A percentile compares a stretch with the other conserved stretches of the same genome.
phyloP scores from a whole-genome alignment of 2,797 vertebrate genomes.

The Protosalanx chinensis region DNA sequence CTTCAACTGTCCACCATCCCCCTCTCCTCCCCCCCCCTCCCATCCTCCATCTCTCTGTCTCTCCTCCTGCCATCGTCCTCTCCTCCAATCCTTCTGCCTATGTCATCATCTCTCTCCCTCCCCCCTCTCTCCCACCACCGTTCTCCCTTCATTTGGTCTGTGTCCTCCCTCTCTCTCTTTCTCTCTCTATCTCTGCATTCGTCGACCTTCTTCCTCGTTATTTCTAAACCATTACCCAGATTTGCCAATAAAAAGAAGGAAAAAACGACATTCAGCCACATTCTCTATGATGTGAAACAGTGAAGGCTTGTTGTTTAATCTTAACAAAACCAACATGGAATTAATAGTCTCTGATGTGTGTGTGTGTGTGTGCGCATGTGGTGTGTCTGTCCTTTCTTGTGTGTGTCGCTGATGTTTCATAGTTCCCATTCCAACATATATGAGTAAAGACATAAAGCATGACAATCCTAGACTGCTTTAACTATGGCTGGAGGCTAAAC shows the following conservation, averaged over 20 bases:
- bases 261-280: too few species aligned
- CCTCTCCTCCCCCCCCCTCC: neutral
- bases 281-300: neutral
- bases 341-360: neutral
- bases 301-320: neutral
- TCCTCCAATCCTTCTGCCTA: conserved; percentile 12
- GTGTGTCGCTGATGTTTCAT: neutral
- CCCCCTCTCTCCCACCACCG: neutral
- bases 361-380: neutral
- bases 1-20: neutral
- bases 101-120: conserved; percentile 16
- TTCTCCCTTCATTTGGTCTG: neutral
- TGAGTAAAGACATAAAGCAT: neutral
- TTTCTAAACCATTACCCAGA: neutral
- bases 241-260: too few species aligned
- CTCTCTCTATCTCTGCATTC: neutral
- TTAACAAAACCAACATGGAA: neutral
- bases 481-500: neutral
- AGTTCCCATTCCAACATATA: neutral
- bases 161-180: neutral
- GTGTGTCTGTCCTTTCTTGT: neutral
- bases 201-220: neutral
- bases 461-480: neutral
- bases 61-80: conserved; percentile 17
- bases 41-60: conserved; percentile 3